Conservation (phyloP, 2,888 invertebrate species). For the Thumatha senex region DNA sequence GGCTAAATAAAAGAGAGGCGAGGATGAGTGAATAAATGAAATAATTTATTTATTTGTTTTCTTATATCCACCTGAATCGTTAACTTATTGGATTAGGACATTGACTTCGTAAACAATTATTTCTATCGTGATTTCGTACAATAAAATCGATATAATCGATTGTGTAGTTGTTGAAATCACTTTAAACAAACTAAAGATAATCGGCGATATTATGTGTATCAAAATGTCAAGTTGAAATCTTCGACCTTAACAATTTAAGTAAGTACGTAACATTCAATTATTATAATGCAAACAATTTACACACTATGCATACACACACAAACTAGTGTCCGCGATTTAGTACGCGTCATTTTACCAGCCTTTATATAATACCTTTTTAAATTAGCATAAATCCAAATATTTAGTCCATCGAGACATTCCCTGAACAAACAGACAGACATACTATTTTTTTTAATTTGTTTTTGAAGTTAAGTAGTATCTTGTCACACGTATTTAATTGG, state of each 20-base stretch:
- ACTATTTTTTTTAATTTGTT: no score
- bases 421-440: no score
- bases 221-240: constrained; percentile 37
- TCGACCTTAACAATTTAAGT: constrained; percentile 45
- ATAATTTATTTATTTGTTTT: constrained; percentile 40
- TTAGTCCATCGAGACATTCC: no score
- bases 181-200: constrained; percentile 30
- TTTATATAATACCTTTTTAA: no score
- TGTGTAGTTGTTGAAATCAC: constrained; percentile 24
- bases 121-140: constrained; percentile 1
- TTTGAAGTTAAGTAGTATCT: no score
- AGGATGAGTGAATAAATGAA: constrained; percentile 81
- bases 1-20: constrained; percentile 67
- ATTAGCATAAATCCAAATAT: no score
- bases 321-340: no score
- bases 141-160: constrained; percentile 16
- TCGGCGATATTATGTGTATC: constrained; percentile 14
- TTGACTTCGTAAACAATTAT: constrained; percentile 4
- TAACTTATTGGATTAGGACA: constrained; percentile 6
- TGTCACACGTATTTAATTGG: no score
- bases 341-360: no score
- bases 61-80: constrained; percentile 14
- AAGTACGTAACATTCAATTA: constrained; percentile 32
- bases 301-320: no score
- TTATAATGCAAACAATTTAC: constrained; percentile 13